Evolutionary conservation across 2,888 invertebrate genomes (phyloP).

Genomic region (Drosophila tripunctata): DNA sequence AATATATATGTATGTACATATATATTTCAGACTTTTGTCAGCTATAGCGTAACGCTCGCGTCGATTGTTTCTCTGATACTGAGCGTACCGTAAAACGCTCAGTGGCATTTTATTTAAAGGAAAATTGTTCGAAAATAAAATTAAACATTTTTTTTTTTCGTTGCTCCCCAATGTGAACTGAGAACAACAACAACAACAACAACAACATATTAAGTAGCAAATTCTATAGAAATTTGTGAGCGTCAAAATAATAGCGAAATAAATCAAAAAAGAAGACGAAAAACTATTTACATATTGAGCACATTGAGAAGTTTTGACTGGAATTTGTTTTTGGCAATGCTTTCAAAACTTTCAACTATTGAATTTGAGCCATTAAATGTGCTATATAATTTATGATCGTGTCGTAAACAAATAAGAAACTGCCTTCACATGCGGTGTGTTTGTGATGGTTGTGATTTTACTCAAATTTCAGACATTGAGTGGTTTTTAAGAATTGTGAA

Average conservation of each 20-base stretch:
- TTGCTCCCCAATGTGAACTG: slow-evolving; percentile 6
- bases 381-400: background rate
- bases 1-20: slow-evolving; percentile 9
- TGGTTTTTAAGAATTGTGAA: background rate
- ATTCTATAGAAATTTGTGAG: slow-evolving; percentile 21
- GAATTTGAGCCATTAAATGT: background rate
- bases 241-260: slow-evolving; percentile 16
- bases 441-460: slow-evolving; percentile 41
- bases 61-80: slow-evolving; percentile 69
- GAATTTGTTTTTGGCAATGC: slow-evolving; percentile 1
- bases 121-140: slow-evolving; percentile 60
- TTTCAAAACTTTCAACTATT: slow-evolving; percentile 5
- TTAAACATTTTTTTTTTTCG: slow-evolving; percentile 10
- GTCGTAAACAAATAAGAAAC: slow-evolving; percentile 20
- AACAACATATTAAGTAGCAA: slow-evolving; percentile 37
- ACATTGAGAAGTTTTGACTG: slow-evolving; percentile 6
- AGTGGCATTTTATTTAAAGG: slow-evolving; percentile 60
- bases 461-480: slow-evolving; percentile 40
- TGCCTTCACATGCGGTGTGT: slow-evolving; percentile 43
- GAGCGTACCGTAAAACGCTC: slow-evolving; percentile 51
- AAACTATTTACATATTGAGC: slow-evolving; percentile 4
- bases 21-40: slow-evolving; percentile 35
- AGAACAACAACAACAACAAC: slow-evolving; percentile 20
- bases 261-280: slow-evolving; percentile 7
- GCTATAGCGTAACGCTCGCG: slow-evolving; percentile 64